Base-by-base conservation (phyloP, 2,797 vertebrate genomes). In the Phoebastria nigripes region DNA sequence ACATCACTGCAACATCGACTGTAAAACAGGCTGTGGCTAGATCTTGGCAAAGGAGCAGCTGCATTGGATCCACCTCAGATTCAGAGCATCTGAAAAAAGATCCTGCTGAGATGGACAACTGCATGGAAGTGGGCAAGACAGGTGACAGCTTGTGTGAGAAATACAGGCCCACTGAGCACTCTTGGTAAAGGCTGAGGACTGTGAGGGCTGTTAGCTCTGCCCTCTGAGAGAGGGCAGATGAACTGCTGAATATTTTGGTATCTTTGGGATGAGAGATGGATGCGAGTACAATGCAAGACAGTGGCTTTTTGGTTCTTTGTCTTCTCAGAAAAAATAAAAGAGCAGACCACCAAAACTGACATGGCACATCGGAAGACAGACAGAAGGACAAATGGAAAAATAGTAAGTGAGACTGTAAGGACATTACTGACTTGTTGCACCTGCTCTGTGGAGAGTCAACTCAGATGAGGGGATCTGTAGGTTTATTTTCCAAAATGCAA, bases 1-100 rank as follows among this genome's bases (percentile, higher is more conserved):
- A 16, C 39, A 37, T 10, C 22, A 4, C 8, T 46, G 15, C 26
- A 21, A 12, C 18, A 11, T 2, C 0, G 3, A 22, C 51, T 4
- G 62, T 35, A 33, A 29, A n/a, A 31, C 4, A 15, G 76, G 61
- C 66, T 65, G 76, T 28, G 55, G n/a, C 71, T 62, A 20, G 18
- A 5, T 41, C 66, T 8, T 29, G 46, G 66, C 73, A 47, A 14
- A 52, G 47, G 37, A 47, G 58, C 67, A 35, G 63, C 52, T 71
- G 67, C 31, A 10, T 6, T 8, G 17, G 37, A 12, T 8, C 55
- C 35, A 14, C 13, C n/a, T 52, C 49, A 28, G 71, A 15, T 2
- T 29, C 72, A 41, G 61, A 13, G 71, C 55, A 41, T 4, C 31
- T 18, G 26, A 46, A 46, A 35, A 35, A 13, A 17, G 29, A 47